Base-by-base conservation (phyloP, 1,140 invertebrate genomes). In the Saccostrea echinata region DNA sequence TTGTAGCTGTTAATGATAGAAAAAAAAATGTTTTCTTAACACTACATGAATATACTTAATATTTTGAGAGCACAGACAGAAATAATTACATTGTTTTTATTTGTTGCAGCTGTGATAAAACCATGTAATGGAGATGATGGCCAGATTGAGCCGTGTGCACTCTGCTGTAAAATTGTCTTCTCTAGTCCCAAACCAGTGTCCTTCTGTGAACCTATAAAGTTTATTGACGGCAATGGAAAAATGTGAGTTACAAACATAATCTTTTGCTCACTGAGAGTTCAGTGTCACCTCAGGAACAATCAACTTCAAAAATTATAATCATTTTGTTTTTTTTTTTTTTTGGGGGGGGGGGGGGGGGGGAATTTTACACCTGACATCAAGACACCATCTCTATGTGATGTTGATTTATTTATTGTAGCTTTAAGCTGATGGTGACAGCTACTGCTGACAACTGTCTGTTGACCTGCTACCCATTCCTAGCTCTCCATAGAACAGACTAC, bases 371-470 rank as follows among this genome's bases (percentile, higher is more conserved):
- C 1, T 43, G 4, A 3, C 43, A 43, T 43, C 1, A 43, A 9
- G 4, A 43, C 1, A 43, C 21, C 21, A 4, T 13, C 61, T 68
- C 61, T 13, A 27, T 68, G 21, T 68, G 21, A 68, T 68, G 61
- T 68, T 21, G 61, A 30, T 76, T 51, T 85, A 27, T 88, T 84
- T 57, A 83, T 88, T 90, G 71, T 88, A 94, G 94, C 33, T 94
- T 94, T 90, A 84, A 76, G 51, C 84, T 95, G 82, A 64, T 91
- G 71, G 91, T 95, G 21, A 93, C 93, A 21, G 94, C 94, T 13
- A 94, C 94, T 57, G 92, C 94, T 27, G 95, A 95, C 86, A 95
- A 95, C 86, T 94, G 94, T 84, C 88, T 95, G 2, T 84, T 95
- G 81, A 95, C 94, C 3, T 94, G 94, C 86, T 95, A 95, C 87